These are phyloP conservation scores for Epinephelus lanceolatus DNA, from an alignment of 2,113 vertebrate genomes.

Conservation along the genomic window DNA sequence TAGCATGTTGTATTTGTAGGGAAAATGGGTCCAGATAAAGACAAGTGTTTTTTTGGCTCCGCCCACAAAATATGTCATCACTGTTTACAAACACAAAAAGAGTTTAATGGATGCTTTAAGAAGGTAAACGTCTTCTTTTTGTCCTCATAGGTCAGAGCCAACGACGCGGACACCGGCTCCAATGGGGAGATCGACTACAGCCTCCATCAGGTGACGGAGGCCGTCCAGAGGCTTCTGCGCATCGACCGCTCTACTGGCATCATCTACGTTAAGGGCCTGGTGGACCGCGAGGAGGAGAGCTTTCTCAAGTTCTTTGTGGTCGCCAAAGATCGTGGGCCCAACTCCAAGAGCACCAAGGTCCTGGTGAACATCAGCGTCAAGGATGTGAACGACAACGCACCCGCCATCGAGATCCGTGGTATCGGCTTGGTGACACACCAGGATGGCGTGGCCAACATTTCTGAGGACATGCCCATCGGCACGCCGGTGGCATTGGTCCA, in stretches of 20 bases:
- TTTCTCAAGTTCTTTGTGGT: conserved; percentile 93
- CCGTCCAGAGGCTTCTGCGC: conserved; percentile 91
- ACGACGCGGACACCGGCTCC: conserved; percentile 92
- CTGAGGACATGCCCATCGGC: conserved; percentile 94
- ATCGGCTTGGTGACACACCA: conserved; percentile 95
- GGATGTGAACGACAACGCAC: conserved; percentile 95
- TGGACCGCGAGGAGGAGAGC: conserved; percentile 94
- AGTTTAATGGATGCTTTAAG: neutral
- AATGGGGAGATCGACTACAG: conserved; percentile 95
- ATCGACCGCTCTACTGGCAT: conserved; percentile 92
- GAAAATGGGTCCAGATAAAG: too few species aligned
- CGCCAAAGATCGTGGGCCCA: conserved; percentile 94
- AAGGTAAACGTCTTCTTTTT: neutral
- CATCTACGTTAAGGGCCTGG: conserved; percentile 93
- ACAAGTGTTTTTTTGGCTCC: too few species aligned
- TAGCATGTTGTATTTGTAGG: too few species aligned
- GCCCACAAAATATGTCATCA: too few species aligned
- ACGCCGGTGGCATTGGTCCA: conserved; percentile 96
- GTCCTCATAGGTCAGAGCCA: conserved; percentile 90
- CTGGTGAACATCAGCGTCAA: conserved; percentile 91
- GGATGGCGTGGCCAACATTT: conserved; percentile 95
- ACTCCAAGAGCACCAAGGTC: conserved; percentile 91
- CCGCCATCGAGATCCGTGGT: conserved; percentile 94
- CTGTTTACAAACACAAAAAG: too few species aligned
- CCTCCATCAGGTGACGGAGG: conserved; percentile 90